phyloP scores from a whole-genome alignment of 1,140 invertebrate genomes.

The Asbolus verrucosus region DNA sequence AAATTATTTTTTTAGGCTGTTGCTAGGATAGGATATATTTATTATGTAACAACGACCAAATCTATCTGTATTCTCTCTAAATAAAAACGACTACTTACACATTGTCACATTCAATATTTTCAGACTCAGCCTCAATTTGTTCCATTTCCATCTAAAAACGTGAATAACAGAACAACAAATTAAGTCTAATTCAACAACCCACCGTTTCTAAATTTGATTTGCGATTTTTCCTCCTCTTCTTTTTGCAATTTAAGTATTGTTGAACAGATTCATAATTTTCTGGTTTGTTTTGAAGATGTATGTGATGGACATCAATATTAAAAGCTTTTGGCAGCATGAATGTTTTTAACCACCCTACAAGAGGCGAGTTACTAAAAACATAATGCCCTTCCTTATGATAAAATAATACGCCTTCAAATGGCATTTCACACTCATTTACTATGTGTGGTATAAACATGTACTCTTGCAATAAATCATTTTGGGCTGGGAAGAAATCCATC shows the following conservation, averaged over 20 bases:
- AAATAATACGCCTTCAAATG: conserved; percentile 83
- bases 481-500: conserved; percentile 49
- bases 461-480: conserved; percentile 64
- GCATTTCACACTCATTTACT: conserved; percentile 62
- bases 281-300: conserved; percentile 65
- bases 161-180: neutral
- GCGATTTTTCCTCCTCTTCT: conserved; percentile 21
- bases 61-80: conserved; percentile 30
- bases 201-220: conserved; percentile 2
- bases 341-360: conserved; percentile 90
- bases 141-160: conserved; percentile 15
- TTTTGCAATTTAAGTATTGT: conserved; percentile 49
- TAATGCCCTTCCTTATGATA: conserved; percentile 86
- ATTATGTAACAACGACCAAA: conserved; percentile 35
- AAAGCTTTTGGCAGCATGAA: conserved; percentile 89
- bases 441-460: conserved; percentile 63
- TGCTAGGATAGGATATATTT: conserved; percentile 20
- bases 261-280: conserved; percentile 51
- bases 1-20: conserved; percentile 36
- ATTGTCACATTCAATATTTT: conserved; percentile 1
- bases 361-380: conserved; percentile 79
- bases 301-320: conserved; percentile 66
- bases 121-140: neutral
- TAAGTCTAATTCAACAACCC: neutral
- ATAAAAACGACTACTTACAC: conserved; percentile 28